Base-by-base conservation (phyloP, 2,113 vertebrate genomes). In the Origma solitaria region DNA sequence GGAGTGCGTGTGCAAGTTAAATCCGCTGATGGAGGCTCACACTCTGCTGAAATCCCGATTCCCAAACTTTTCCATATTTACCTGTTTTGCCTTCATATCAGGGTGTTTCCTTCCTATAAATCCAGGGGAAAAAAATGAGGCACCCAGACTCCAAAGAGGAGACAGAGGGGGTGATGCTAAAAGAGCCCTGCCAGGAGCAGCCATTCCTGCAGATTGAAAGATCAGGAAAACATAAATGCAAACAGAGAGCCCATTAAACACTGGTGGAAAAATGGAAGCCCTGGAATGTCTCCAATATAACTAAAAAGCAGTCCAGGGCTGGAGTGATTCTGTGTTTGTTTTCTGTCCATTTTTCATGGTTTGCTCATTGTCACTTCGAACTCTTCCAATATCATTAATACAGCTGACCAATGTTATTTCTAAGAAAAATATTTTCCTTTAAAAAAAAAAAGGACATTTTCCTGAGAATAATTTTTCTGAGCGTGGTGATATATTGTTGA, bases 201-300 rank as follows among this genome's bases (percentile, higher is more conserved):
- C 85, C 92, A 57, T 78, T 93, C 61, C 94, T 90, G 82, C 70
- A 90, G 87, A 82, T 27, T 93, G 92, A 95, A 95, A 92, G 94
- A 96, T 95, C 94, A 82, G 94, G 94, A 92, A 96, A 97, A 93
- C 94, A 92, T 81, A 94, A 96, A 95, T 96, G 95, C 95, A 97
- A 96, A 97, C 95, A 97, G 95, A 97, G 93, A 95, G 71, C 82
- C 95, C 95, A 95, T 97, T 97, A 96, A 97, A 94, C 79, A 94
- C 65, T 66, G 88, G 92, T 95, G 95, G 95, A 96, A 94, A 97
- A 96, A 96, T 97, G 95, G 95, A 97, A 97, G 94, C 94, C 70
- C 95, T 97, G 97, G 95, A 96, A 95, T 76, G 57, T 73, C 94
- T 97, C 92, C 95, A 97, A 93, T 94, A 95, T 94, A 97, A 96